These are phyloP conservation scores for Cydia pomonella DNA, from an alignment of 1,140 invertebrate genomes.

Conservation along the genomic window DNA sequence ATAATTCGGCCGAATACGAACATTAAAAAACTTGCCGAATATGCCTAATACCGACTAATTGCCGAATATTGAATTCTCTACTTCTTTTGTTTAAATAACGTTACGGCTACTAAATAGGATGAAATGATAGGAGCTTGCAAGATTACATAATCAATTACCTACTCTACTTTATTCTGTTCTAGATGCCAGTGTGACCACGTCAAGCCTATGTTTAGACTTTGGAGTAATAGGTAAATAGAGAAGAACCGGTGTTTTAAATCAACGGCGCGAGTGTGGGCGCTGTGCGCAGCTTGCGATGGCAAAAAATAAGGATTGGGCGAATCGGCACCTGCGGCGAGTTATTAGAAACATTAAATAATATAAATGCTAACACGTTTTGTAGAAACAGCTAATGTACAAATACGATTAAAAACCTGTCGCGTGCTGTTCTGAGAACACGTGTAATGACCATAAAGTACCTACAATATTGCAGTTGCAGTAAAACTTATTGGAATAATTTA, in stretches of 20 bases:
- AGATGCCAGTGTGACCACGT: background rate
- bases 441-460: background rate
- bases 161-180: slow-evolving; percentile 20
- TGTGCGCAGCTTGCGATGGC: slow-evolving; percentile 3
- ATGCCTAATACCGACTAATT: no score
- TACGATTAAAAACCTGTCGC: background rate
- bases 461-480: background rate
- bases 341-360: background rate
- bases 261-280: slow-evolving; percentile 7
- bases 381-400: background rate
- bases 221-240: slow-evolving; percentile 29
- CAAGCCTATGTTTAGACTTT: slow-evolving; percentile 28
- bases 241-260: slow-evolving; percentile 32
- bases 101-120: no score
- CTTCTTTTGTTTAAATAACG: no score
- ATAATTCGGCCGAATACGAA: no score
- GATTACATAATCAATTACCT: slow-evolving; percentile 1
- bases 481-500: background rate
- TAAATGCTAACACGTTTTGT: background rate
- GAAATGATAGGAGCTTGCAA: no score
- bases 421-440: background rate
- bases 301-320: slow-evolving; percentile 14
- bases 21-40: no score
- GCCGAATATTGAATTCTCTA: no score
- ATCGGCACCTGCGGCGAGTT: slow-evolving; percentile 16